These are phyloP conservation scores for Pseudotriccus pelzelni DNA, from an alignment of 2,797 vertebrate genomes.

Conservation along the genomic window DNA sequence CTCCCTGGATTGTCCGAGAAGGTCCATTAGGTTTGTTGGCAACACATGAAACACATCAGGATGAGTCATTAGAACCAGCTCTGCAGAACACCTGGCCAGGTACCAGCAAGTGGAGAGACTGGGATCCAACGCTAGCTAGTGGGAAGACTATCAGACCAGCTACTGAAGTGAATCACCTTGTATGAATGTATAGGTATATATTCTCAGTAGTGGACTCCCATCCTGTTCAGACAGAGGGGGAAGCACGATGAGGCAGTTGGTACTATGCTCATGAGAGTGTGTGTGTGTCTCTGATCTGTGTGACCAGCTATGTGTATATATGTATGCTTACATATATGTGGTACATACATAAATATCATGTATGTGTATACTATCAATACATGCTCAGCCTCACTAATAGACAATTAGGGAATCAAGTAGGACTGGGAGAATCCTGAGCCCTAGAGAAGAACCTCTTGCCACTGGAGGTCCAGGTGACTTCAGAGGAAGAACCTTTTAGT, in stretches of 20 bases:
- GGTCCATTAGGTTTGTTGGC: neutral
- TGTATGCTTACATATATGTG: neutral
- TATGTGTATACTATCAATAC: too few relatives aligned
- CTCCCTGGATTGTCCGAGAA: neutral
- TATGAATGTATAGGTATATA: fast-evolving
- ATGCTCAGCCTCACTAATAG: neutral
- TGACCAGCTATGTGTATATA: too few relatives aligned
- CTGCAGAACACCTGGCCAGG: neutral
- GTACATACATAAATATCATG: neutral
- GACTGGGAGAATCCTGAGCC: neutral
- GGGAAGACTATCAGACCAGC: neutral
- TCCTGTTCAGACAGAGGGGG: neutral
- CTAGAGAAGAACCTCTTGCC: neutral
- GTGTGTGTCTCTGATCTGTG: neutral
- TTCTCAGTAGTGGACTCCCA: neutral
- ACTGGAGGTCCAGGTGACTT: neutral
- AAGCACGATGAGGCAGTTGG: neutral
- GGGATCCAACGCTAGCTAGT: neutral
- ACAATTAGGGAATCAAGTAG: neutral
- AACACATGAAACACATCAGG: neutral
- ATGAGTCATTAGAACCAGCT: too few relatives aligned
- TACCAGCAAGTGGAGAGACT: neutral
- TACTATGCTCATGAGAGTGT: neutral
- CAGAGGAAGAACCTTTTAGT: neutral
- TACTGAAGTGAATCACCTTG: neutral